Percentiles rank a stretch among this genome's conserved stretches.
phyloP scores from a whole-genome alignment of 2,113 vertebrate species.

The Scalopus aquaticus region DNA sequence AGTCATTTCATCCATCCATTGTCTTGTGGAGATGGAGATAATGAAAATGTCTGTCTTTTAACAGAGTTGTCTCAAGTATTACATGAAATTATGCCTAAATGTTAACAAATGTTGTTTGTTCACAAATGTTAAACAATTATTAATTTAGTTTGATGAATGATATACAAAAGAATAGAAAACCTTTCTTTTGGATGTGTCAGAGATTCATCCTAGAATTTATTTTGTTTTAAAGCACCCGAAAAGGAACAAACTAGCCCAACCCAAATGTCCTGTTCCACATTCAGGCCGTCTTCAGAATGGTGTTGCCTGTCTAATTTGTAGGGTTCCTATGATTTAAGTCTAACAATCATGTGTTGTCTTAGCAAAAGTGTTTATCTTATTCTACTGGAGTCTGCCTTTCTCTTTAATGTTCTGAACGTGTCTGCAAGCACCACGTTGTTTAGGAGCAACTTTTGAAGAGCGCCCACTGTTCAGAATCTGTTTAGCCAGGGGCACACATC shows the following conservation, averaged over 20 bases:
- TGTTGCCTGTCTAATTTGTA: neutral
- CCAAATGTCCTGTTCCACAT: neutral
- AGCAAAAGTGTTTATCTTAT: neutral
- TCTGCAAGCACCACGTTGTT: neutral
- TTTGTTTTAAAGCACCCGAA: neutral
- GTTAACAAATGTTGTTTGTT: too few relatives aligned
- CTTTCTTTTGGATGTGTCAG: neutral
- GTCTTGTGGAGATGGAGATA: too few relatives aligned
- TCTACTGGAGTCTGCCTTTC: neutral
- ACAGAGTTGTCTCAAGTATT: neutral
- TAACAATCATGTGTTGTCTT: neutral
- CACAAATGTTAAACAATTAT: neutral
- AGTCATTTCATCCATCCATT: too few relatives aligned
- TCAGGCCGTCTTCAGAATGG: neutral
- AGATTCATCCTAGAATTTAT: neutral
- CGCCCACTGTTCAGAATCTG: neutral
- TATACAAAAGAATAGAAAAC: neutral
- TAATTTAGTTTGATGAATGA: neutral
- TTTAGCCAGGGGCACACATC: neutral
- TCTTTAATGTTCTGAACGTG: neutral
- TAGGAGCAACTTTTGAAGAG: neutral
- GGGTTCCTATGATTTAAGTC: neutral
- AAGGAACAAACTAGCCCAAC: neutral
- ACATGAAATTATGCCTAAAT: neutral
- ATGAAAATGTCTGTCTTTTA: neutral